Evolutionary conservation across 2,797 vertebrate genomes (phyloP).

Genomic region (Hydrophis major): DNA sequence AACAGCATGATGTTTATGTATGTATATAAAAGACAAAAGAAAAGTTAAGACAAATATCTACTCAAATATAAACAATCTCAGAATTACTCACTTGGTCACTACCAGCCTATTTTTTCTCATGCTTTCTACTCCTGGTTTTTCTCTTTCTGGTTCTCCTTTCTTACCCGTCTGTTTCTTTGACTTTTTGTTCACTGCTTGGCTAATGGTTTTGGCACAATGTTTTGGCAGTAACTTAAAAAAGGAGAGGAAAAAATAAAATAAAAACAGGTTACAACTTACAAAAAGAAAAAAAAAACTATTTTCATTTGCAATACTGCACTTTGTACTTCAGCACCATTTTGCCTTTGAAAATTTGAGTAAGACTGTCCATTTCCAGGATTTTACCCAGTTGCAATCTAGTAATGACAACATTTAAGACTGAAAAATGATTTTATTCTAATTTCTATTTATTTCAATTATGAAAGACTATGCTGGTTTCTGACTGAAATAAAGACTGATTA

Average conservation of each 20-base stretch:
- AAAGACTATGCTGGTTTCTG: not conserved
- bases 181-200: slow-evolving; percentile 99
- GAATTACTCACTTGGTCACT: slow-evolving; percentile 78
- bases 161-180: slow-evolving; percentile 95
- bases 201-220: slow-evolving; percentile 99
- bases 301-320: not conserved
- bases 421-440: not conserved
- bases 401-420: not conserved
- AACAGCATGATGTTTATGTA: not conserved
- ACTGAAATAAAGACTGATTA: not conserved
- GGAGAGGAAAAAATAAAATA: slow-evolving; percentile 40
- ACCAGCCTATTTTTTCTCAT: slow-evolving; percentile 97
- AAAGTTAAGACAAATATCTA: slow-evolving; percentile 14
- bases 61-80: not conserved
- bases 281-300: not conserved
- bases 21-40: not conserved
- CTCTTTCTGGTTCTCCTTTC: slow-evolving; percentile 96
- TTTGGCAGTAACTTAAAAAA: slow-evolving; percentile 89
- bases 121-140: slow-evolving; percentile 98
- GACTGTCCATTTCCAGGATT: not conserved
- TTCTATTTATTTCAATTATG: not conserved
- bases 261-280: slow-evolving; percentile 29
- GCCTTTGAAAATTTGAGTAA: not conserved
- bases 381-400: not conserved
- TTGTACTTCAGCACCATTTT: not conserved